Evolutionary conservation across 2,113 vertebrate species (phyloP), one percentile per base, ranked within the genome.

Genomic region (Thinocorus orbignyianus): DNA sequence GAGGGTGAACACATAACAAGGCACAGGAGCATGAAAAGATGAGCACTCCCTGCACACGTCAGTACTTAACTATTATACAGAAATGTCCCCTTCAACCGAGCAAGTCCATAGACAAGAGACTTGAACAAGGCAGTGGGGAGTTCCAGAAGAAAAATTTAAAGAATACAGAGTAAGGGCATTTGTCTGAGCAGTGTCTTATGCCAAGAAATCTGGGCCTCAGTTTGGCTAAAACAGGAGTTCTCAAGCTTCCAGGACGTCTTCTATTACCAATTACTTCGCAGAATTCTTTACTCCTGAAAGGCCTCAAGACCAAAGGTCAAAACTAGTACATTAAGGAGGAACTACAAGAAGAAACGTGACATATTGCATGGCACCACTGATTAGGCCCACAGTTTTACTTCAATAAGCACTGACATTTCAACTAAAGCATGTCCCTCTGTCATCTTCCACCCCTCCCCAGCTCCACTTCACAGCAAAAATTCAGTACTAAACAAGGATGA

Each of bases 351-450:
- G 93, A 88, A 88, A 92, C 1, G 17, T 90, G 94, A 94, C 92
- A 90, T 76, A 94, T 62, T 88, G 87, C 89, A 89, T 17, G 25
- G 49, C 1, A 6, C 86, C 86, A 88, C 83, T 79, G 91, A 72
- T 65, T 26, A 91, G 91, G 31, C 61, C 92, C 73, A 52, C 0
- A 2, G 89, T 83, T 88, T 90, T 90, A 78, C 92, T 94, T 94
- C 86, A 93, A 60, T 68, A 69, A 95, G 95, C 82, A 84, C 85
- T 89, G 93, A 94, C 96, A 94, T 95, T 95, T 86, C 86, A 91
- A 80, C 80, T 88, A 92, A 74, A 83, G 88, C 69, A 82, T 94
- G 84, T 84, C 93, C 86, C 95, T 92, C 90, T 94, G 88, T 96
- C 90, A 88, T 86, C 78, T 72, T 54, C 41, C 19, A 73, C 55